Evolutionary conservation across 1,140 invertebrate species (phyloP).

Genomic region (Calliphora vicina): DNA sequence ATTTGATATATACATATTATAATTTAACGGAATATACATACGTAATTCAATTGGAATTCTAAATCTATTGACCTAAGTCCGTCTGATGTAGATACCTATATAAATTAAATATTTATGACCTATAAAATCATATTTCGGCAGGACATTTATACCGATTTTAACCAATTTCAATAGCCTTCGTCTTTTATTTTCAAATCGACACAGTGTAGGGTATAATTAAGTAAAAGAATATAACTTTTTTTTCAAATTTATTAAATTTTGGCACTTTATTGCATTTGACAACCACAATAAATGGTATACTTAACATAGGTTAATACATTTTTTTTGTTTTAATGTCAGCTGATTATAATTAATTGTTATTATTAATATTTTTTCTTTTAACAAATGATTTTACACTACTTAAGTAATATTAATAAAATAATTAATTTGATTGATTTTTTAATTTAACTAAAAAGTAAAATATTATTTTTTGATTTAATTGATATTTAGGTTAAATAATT

Average conservation of each 20-base stretch:
- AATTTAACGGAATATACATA: no score
- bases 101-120: no score
- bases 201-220: no score
- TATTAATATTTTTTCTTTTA: background rate
- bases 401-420: conserved; percentile 11
- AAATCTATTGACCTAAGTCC: no score
- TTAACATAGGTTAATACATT: conserved; percentile 2
- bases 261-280: conserved; percentile 34
- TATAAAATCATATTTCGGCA: no score
- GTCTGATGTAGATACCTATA: no score
- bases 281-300: conserved; percentile 26
- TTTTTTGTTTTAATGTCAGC: conserved; percentile 7
- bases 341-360: conserved; percentile 9
- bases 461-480: background rate
- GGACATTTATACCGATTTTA: no score
- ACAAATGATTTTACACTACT: conserved; percentile 7
- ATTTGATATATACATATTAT: no score
- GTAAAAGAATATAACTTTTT: no score
- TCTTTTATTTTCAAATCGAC: no score
- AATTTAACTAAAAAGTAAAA: background rate
- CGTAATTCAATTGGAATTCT: no score
- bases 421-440: background rate
- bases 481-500: background rate
- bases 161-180: no score
- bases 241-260: conserved; percentile 33